A percentile compares a stretch with the other conserved stretches of the same genome.
Conservation (phyloP, 2,888 invertebrate genomes). For the Dynastes tityus region DNA sequence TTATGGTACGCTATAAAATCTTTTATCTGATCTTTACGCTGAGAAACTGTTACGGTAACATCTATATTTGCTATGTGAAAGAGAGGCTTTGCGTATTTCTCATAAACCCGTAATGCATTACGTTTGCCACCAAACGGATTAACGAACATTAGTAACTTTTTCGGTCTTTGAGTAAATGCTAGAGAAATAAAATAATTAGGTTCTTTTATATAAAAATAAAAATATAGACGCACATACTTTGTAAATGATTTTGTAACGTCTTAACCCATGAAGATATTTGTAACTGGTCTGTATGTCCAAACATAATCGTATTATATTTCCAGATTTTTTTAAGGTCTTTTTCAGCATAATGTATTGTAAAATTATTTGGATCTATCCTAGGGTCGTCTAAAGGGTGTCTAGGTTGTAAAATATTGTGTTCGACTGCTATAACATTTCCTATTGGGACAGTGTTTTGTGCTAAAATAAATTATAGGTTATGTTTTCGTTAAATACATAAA, state of each 20-base stretch:
- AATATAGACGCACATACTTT: constrained; percentile 67
- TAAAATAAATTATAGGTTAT: constrained; percentile 61
- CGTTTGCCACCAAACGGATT: constrained; percentile 89
- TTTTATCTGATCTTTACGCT: constrained; percentile 84
- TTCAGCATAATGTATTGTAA: constrained; percentile 78
- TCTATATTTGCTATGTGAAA: constrained; percentile 79
- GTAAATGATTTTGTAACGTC: constrained; percentile 73
- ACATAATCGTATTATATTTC: constrained; percentile 74
- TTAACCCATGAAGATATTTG: constrained; percentile 78
- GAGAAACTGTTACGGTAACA: constrained; percentile 79
- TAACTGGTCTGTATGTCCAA: constrained; percentile 75
- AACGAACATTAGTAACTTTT: constrained; percentile 83
- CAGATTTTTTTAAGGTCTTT: constrained; percentile 74
- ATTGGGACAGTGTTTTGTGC: constrained; percentile 74
- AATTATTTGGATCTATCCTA: constrained; percentile 69
- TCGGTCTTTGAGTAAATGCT: constrained; percentile 77
- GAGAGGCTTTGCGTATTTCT: constrained; percentile 80
- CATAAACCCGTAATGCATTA: constrained; percentile 81
- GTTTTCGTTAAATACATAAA: constrained; percentile 19
- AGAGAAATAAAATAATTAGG: constrained; percentile 55
- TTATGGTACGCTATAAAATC: constrained; percentile 77
- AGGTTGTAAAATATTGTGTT: constrained; percentile 69
- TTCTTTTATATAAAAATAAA: background rate
- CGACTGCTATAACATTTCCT: constrained; percentile 74
- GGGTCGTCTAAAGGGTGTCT: constrained; percentile 66